phyloP scores from a whole-genome alignment of 2,797 vertebrate species.

The Sebastolobus alascanus region DNA sequence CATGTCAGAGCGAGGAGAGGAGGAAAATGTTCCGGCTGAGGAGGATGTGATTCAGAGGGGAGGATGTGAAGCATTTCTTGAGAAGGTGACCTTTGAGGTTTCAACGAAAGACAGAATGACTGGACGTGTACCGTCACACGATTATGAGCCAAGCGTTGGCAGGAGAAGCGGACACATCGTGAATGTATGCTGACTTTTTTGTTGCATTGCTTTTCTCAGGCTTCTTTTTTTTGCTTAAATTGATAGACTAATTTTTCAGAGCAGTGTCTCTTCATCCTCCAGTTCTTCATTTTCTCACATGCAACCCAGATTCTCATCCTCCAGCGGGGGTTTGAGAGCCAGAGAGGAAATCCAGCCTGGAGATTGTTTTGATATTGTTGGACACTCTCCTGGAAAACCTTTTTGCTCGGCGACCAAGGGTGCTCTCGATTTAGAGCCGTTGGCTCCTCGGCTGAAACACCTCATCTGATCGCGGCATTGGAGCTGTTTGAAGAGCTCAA shows the following conservation, averaged over 20 bases:
- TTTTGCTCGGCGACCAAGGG: slow-evolving; percentile 59
- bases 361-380: slow-evolving; percentile 85
- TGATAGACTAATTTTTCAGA: slow-evolving; percentile 48
- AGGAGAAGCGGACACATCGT: slow-evolving; percentile 9
- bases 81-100: slow-evolving; percentile 37
- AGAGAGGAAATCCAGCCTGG: slow-evolving; percentile 79
- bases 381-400: slow-evolving; percentile 82
- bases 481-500: slow-evolving; percentile 46
- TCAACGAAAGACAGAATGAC: slow-evolving; percentile 29
- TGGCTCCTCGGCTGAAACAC: slow-evolving; percentile 64
- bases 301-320: slow-evolving; percentile 66
- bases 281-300: slow-evolving; percentile 56
- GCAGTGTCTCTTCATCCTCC: slow-evolving; percentile 40
- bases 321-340: slow-evolving; percentile 50
- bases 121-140: slow-evolving; percentile 1
- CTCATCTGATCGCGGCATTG: slow-evolving; percentile 64
- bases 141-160: slow-evolving; percentile 11
- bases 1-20: not conserved
- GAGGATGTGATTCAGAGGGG: slow-evolving; percentile 43
- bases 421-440: slow-evolving; percentile 69
- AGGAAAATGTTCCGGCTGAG: slow-evolving; percentile 14
- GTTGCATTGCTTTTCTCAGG: not conserved
- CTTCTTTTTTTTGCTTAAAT: slow-evolving; percentile 40
- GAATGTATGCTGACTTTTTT: slow-evolving; percentile 18
- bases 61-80: slow-evolving; percentile 34